Base-by-base conservation (phyloP, 2,113 vertebrate species). In the Bufo bufo region DNA sequence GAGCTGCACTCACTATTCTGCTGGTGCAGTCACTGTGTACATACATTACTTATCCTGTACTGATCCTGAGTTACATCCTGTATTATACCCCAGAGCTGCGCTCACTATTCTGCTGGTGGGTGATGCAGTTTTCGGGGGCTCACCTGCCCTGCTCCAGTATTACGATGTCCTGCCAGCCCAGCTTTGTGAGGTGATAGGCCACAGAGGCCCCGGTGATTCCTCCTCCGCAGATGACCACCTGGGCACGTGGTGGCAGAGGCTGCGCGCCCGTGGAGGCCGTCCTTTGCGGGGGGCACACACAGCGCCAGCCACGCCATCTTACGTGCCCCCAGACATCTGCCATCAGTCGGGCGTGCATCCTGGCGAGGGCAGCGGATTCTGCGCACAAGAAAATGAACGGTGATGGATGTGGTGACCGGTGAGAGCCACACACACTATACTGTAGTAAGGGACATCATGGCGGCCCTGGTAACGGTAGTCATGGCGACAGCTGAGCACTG, bases 91-190 rank as follows among this genome's bases (percentile, higher is more conserved):
- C n/a, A 23, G n/a, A 69, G 65, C 23, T 69, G 65, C n/a, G 12
- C 23, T 69, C 65, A 8, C 63, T 65, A 33, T 33, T 23, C 65
- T 23, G 19, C 33, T 33, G 33, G 33, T 33, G 33, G 33, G 33
- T 33, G 33, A 33, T 33, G 33, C 33, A 33, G 33, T 33, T 33
- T 33, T 23, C 14, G n/a, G n/a, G 2, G 7, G 65, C 94, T 96
- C 92, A 99, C 98, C 98, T 97, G 92, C 98, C 98, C 94, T 99
- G 98, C 88, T 99, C 98, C 89, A 99, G 91, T 20, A 99, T 93
- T 63, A 99, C 93, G 8, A 99, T 90, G 82, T 99, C 97, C 61
- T 95, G 98, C 97, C 97, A 99, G 1, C 98, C 98, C 91, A 99
- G 94, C 91, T 96, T 98, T 90, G 97, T 96, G 10, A 99, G 96